Conservation (phyloP, 2,113 vertebrate species). For the Terrapene triunguis region DNA sequence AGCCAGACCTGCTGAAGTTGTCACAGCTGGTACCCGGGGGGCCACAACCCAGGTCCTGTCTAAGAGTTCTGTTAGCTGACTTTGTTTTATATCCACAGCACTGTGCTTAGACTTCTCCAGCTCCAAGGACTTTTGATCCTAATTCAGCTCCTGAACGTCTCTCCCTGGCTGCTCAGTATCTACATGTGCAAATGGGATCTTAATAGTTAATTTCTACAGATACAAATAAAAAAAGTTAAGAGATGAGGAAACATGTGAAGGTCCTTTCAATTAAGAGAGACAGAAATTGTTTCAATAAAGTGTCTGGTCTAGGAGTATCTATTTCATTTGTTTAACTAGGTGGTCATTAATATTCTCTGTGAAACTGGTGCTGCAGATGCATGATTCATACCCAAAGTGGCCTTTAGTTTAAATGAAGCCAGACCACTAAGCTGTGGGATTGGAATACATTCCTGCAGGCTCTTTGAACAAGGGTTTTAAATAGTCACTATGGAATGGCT, state of each 20-base stretch:
- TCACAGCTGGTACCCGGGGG: no score
- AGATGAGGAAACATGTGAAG: not conserved
- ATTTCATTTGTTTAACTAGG: not conserved
- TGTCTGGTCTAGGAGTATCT: not conserved
- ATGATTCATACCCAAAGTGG: fast-evolving
- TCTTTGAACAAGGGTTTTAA: no score
- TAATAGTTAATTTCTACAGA: no score
- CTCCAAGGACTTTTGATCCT: not conserved
- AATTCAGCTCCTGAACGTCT: not conserved
- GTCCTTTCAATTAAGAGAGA: constrained; percentile 11
- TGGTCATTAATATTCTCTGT: not conserved
- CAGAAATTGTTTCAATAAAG: not conserved
- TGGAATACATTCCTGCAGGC: fast-evolving
- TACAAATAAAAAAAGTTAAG: no score
- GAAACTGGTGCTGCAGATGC: not conserved
- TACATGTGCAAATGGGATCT: not conserved
- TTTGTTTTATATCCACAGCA: not conserved
- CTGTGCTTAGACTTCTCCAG: not conserved
- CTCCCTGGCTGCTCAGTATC: not conserved
- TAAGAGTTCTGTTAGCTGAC: constrained; percentile 20
- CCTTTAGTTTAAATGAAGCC: fast-evolving
- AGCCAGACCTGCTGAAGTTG: not conserved
- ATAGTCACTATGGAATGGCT: not conserved
- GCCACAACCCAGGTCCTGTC: no score
- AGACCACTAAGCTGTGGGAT: fast-evolving